Evolutionary conservation across 2,797 vertebrate genomes (phyloP), one percentile per base, ranked within the genome.

Genomic region (Psittacula derbiana): DNA sequence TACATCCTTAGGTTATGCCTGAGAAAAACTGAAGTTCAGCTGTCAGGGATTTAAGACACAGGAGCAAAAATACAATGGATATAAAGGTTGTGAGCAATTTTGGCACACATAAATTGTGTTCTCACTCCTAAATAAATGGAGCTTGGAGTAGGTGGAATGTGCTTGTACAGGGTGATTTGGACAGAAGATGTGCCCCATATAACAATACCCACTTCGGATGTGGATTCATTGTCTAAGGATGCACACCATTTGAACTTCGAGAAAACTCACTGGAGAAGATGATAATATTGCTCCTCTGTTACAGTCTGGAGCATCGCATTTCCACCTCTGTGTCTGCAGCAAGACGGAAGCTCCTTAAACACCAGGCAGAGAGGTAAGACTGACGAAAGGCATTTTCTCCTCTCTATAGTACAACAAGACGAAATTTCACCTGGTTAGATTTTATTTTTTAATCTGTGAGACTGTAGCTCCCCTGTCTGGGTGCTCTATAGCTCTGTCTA

Each of bases 391-490:
- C 70, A 52, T 71, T 53, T 87, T 58, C 50, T 86, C 50, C 16
- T 79, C 65, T 86, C 50, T 72, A 5, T 5, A 86, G 40, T 10
- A 16, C 4, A 80, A 50, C 14, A 50, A 87, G 86, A 88, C 92
- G 87, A 83, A 91, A 89, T 93, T 93, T 91, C 92, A 95, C 49
- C 61, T 69, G 30, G 24, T 53, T 83, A 57, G 43, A 53, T n/a
- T 52, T 86, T 88, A 36, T 62, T 71, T 70, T n/a, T 31, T n/a
- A 41, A 53, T 64, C 31, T 60, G 66, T 28, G 52, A 70, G 62
- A 44, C 31, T 28, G 65, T 10, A 73, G 46, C 38, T 88, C 15
- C 36, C 7, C 49, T 49, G 36, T 31, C 18, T 69, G 78, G 30
- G 11, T 49, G 43, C 67, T 82, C 11, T 4, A 11, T 31, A 49